Evolutionary conservation across 2,888 invertebrate genomes (phyloP), one percentile per base, ranked within the genome.

Genomic region (Xestia c-nigrum): DNA sequence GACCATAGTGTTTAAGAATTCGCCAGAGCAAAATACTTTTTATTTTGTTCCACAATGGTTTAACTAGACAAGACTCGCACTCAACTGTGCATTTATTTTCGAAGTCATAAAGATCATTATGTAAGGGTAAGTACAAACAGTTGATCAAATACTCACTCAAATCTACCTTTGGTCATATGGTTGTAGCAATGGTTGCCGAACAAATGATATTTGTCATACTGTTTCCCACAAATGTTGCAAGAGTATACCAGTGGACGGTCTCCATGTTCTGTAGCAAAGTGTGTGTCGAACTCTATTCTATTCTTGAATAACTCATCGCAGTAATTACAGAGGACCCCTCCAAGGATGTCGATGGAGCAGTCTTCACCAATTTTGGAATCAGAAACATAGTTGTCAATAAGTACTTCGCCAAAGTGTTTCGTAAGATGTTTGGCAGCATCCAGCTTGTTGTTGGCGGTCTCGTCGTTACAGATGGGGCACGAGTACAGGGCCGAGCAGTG

Each of bases 111-210:
- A 4, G 14, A 46, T 38, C 3, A 43, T 52, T 73, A 52, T 63
- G 4, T 19, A 61, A 61, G 4, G 19, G 31, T 38, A 61, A 19
- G 21, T 78, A 78, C 2, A 21, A 40, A 63, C 31, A 71, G 19
- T 64, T 19, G 65, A 73, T 61, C 19, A 38, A 79, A 84, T 83
- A 93, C 95, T 95, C 78, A 96, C 96, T 93, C 92, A 83, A 92
- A 96, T 90, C 91, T 93, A 75, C 92, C 92, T 89, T 92, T 95
- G 73, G 91, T 80, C 66, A 91, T 95, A 88, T 97, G 97, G 74
- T 97, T 92, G 87, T 97, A 97, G 91, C 97, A 97, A 89, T 97
- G 97, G 64, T 96, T 93, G 24, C 96, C 94, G 86, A 97, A 97
- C 50, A 95, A 91, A 1, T 94, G 92, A 90, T 97, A 97, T 85